Percentiles rank a stretch among this genome's conserved stretches.
phyloP scores from a whole-genome alignment of 2,888 invertebrate genomes.

The Elegia similella region DNA sequence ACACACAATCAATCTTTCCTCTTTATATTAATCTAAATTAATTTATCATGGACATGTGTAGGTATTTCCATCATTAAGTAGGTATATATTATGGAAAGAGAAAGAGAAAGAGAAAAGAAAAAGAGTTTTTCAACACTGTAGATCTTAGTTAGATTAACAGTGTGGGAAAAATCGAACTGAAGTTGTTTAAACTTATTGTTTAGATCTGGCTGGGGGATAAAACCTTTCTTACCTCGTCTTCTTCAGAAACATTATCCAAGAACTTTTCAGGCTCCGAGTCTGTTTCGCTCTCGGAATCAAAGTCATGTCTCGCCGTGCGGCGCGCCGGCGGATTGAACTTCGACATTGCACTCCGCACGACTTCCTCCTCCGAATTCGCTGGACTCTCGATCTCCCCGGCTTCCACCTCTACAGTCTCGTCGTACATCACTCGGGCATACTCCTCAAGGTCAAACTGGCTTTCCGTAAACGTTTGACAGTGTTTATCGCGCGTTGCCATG shows the following conservation, averaged over 20 bases:
- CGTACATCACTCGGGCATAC: slow-evolving; percentile 72
- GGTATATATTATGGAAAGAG: too few relatives aligned
- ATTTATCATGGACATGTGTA: too few relatives aligned
- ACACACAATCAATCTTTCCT: too few relatives aligned
- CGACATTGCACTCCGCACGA: slow-evolving; percentile 59
- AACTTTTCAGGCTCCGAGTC: slow-evolving; percentile 65
- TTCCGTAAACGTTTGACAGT: slow-evolving; percentile 56
- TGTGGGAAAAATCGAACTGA: too few relatives aligned
- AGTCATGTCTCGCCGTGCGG: slow-evolving; percentile 68
- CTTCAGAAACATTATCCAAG: slow-evolving; percentile 48
- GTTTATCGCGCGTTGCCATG: slow-evolving; percentile 74
- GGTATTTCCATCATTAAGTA: too few relatives aligned
- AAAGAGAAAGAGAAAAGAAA: too few relatives aligned
- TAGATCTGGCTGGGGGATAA: background rate
- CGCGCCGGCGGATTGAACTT: slow-evolving; percentile 72
- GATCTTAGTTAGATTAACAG: too few relatives aligned
- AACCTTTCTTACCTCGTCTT: slow-evolving; percentile 51
- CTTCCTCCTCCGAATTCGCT: slow-evolving; percentile 52
- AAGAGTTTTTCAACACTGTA: too few relatives aligned
- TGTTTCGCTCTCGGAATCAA: slow-evolving; percentile 69
- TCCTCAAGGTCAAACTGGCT: slow-evolving; percentile 30
- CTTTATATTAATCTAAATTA: too few relatives aligned
- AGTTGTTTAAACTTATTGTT: too few relatives aligned
- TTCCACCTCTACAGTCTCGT: slow-evolving; percentile 81
- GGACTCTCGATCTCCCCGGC: slow-evolving; percentile 81